Percentiles rank a stretch among this genome's conserved stretches.
Evolutionary conservation across 2,888 invertebrate species (phyloP).

Genomic region (Cheilosia grossa): DNA sequence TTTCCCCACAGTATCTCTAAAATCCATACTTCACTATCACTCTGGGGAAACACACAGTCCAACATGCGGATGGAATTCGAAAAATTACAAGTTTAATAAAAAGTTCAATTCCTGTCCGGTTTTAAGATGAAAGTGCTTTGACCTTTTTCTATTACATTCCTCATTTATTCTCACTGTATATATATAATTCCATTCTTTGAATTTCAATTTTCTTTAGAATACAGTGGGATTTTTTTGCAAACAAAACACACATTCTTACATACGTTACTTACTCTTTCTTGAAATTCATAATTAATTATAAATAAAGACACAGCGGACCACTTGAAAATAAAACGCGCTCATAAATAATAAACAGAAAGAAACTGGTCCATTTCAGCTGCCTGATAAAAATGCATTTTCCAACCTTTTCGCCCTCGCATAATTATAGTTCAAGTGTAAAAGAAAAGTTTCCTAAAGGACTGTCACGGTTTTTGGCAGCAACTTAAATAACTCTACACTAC

Average conservation of each 20-base stretch:
- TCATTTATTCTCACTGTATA: too few species aligned
- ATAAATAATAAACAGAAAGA: not conserved
- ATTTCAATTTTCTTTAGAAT: not conserved
- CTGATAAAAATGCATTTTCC: slow-evolving; percentile 47
- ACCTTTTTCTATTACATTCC: too few species aligned
- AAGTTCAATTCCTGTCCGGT: too few species aligned
- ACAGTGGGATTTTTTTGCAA: too few species aligned
- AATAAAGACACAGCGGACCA: slow-evolving; percentile 4
- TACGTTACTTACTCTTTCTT: not conserved
- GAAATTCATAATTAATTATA: not conserved
- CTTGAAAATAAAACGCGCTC: not conserved
- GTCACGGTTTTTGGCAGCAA: slow-evolving; percentile 64
- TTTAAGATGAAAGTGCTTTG: too few species aligned
- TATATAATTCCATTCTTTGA: too few species aligned
- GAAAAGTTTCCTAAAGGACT: slow-evolving; percentile 46
- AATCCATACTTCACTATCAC: too few species aligned
- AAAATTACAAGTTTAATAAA: too few species aligned
- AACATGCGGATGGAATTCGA: too few species aligned
- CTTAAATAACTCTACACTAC: slow-evolving; percentile 48
- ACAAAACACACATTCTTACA: not conserved
- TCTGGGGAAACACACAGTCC: too few species aligned
- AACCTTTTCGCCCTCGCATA: slow-evolving; percentile 31
- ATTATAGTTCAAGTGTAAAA: slow-evolving; percentile 38
- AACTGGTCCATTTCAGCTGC: slow-evolving; percentile 15
- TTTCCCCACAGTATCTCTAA: too few species aligned